A percentile compares a stretch with the other conserved stretches of the same genome.
Evolutionary conservation across 2,888 invertebrate species (phyloP).

Genomic region (Myopa tessellatipennis): DNA sequence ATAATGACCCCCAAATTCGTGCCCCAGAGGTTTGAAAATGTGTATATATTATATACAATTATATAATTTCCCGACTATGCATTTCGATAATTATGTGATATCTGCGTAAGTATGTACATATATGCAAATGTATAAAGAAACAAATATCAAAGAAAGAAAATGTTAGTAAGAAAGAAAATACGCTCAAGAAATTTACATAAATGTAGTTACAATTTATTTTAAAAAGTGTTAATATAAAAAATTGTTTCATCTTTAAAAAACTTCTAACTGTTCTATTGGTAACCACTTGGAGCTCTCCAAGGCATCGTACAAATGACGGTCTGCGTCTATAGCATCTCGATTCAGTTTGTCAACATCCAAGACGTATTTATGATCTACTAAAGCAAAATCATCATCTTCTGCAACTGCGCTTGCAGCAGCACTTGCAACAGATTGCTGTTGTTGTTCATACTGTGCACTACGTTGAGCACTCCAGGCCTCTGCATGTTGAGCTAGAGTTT

Average conservation of each 20-base stretch:
- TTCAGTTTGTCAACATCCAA: conserved; percentile 83
- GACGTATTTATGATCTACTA: conserved; percentile 83
- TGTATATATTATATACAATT: too few species aligned
- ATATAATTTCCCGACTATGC: too few species aligned
- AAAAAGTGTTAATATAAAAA: background rate
- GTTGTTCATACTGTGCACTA: conserved; percentile 66
- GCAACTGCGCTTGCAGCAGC: conserved; percentile 56
- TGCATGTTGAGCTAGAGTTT: conserved; percentile 66
- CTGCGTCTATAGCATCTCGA: conserved; percentile 80
- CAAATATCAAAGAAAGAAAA: too few species aligned
- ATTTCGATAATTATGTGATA: too few species aligned
- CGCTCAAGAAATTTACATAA: too few species aligned
- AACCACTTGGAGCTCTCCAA: conserved; percentile 87
- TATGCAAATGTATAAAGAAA: too few species aligned
- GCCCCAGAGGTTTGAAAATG: too few species aligned
- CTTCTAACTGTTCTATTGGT: conserved; percentile 80
- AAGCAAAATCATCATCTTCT: conserved; percentile 76
- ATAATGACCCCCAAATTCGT: too few species aligned
- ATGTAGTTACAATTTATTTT: too few species aligned
- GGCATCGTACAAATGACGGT: conserved; percentile 83
- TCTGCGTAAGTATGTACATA: too few species aligned
- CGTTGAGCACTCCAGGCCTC: conserved; percentile 70
- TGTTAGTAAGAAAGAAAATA: too few species aligned
- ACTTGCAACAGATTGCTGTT: conserved; percentile 50
- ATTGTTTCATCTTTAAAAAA: conserved; percentile 65